phyloP scores from a whole-genome alignment of 2,888 invertebrate species.

The Troides oblongomaculatus region DNA sequence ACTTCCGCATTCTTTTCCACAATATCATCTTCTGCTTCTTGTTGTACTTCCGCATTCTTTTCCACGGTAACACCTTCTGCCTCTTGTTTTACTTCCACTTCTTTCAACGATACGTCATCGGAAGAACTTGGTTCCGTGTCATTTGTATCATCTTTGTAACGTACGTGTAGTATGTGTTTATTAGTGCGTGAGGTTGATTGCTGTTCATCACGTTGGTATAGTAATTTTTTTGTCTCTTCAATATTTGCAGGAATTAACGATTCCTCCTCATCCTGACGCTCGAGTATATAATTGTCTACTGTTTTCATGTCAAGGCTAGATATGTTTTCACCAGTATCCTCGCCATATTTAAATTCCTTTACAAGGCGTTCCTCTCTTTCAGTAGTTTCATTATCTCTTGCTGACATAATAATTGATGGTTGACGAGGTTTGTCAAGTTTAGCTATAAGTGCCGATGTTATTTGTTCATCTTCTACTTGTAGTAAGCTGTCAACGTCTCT shows the following conservation, averaged over 20 bases:
- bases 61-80: not conserved
- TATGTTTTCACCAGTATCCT: slow-evolving; percentile 10
- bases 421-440: slow-evolving; percentile 34
- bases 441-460: slow-evolving; percentile 38
- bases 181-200: slow-evolving; percentile 31
- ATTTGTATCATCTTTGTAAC: slow-evolving; percentile 34
- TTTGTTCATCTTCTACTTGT: slow-evolving; percentile 39
- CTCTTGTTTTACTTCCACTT: not conserved
- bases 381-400: not conserved
- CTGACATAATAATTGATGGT: slow-evolving; percentile 23
- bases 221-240: not conserved
- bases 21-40: too few relatives aligned
- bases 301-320: slow-evolving; percentile 22
- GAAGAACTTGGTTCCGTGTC: slow-evolving; percentile 9
- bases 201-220: slow-evolving; percentile 10
- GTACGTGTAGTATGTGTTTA: slow-evolving; percentile 32
- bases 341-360: slow-evolving; percentile 20
- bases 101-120: not conserved
- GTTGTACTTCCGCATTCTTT: not conserved
- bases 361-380: not conserved
- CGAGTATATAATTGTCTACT: slow-evolving; percentile 24
- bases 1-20: not conserved
- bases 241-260: not conserved
- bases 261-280: slow-evolving; percentile 18
- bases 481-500: slow-evolving; percentile 36